Base-by-base conservation (phyloP, 2,888 invertebrate species). In the Tuta absoluta region DNA sequence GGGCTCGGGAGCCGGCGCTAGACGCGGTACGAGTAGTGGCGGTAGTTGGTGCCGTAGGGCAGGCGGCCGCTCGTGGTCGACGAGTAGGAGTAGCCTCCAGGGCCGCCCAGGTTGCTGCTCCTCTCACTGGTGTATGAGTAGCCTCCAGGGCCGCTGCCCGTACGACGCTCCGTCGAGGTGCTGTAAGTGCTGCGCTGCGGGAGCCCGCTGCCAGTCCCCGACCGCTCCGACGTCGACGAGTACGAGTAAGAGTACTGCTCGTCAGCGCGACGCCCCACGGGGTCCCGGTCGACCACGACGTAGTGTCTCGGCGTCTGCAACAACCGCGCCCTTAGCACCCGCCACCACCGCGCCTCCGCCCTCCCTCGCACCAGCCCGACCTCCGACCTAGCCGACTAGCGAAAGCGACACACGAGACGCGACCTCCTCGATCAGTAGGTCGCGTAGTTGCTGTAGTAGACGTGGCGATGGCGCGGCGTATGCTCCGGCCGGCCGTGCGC, bases 171-270 rank as follows among this genome's bases (percentile, higher is more conserved):
- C 85, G 93, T 93, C 76, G 93, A 93, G 80, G 89, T 93, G 75
- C 93, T 90, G 92, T 96, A 96, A 71, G 93, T 90, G 77, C 93
- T 92, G 77, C 93, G 93, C 84, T 93, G 93, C 70, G 96, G 95
- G 74, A 85, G 71, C 65, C 83, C 79, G 72, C 76, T 69, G 81
- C 93, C 92, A 67, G 84, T 75, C 65, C 69, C 67, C 77, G 92
- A 83, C 73, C 91, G 88, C 85, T 92, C 86, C 81, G 93, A 92
- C 75, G 93, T 92, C 85, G 95, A 94, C 85, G 93, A 91, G 93
- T 96, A 96, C 73, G 96, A 94, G 93, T 96, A 96, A 76, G 96
- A 96, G 93, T 96, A 97, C 92, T 96, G 95, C 92, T 96, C 93
- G 86, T 96, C 95, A 75, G 95, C 95, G 84, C 94, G 93, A 66